Conservation (phyloP, 2,113 vertebrate species). For the Anguilla rostrata region DNA sequence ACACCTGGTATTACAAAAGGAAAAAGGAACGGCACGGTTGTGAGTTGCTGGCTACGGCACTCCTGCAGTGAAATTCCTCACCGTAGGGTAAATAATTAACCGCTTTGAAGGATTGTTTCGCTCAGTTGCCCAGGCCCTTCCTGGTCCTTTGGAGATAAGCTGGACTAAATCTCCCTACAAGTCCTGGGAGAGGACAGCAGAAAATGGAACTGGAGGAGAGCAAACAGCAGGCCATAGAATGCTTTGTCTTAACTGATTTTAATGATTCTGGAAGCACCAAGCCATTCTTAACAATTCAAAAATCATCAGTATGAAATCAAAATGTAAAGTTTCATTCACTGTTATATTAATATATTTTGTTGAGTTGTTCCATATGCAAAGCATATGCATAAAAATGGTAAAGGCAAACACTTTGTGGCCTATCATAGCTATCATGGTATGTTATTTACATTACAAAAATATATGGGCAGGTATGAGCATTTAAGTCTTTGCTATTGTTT, state of each 20-base stretch:
- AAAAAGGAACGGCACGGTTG: constrained; percentile 25
- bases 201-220: constrained; percentile 49
- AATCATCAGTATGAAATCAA: background rate
- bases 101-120: constrained; percentile 66
- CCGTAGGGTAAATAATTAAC: constrained; percentile 32
- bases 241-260: constrained; percentile 32
- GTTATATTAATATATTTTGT: background rate
- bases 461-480: background rate
- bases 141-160: constrained; percentile 73
- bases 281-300: constrained; percentile 18
- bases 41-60: constrained; percentile 37
- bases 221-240: constrained; percentile 33
- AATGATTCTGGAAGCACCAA: constrained; percentile 46
- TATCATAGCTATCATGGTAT: background rate
- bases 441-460: background rate
- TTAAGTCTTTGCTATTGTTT: background rate
- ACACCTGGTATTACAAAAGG: constrained; percentile 21
- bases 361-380: background rate
- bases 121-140: constrained; percentile 63
- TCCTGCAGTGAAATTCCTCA: constrained; percentile 32
- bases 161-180: constrained; percentile 65
- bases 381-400: background rate
- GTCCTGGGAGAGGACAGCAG: constrained; percentile 51
- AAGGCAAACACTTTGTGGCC: background rate
- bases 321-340: background rate